Conservation (phyloP, 2,888 invertebrate genomes). For the Phengaris alcon region DNA sequence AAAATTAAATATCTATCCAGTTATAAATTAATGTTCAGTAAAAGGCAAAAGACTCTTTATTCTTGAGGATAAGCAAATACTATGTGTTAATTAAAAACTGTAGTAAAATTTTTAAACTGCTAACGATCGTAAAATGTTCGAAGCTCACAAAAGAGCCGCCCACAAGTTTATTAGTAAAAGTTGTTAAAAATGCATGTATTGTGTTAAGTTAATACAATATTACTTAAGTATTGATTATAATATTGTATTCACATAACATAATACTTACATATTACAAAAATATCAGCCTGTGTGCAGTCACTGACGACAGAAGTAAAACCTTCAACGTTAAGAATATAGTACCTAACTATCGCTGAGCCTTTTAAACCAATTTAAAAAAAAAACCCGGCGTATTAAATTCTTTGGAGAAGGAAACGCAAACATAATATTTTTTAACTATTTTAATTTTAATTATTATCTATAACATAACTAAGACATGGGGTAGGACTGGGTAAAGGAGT, state of each 20-base stretch:
- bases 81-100: not conserved
- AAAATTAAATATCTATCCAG: not conserved
- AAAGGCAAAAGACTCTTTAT: not conserved
- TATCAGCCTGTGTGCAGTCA: too few relatives aligned
- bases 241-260: not conserved
- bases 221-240: not conserved
- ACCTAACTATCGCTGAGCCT: too few relatives aligned
- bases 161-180: not conserved
- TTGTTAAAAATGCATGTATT: not conserved
- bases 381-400: too few relatives aligned
- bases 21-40: not conserved
- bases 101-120: not conserved
- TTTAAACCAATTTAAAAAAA: too few relatives aligned
- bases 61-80: slow-evolving; percentile 3
- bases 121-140: not conserved
- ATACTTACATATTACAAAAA: not conserved
- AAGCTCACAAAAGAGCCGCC: not conserved
- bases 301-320: too few relatives aligned
- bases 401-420: too few relatives aligned
- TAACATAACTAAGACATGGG: too few relatives aligned
- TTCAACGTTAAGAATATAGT: too few relatives aligned
- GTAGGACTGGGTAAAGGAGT: too few relatives aligned
- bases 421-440: too few relatives aligned
- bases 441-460: too few relatives aligned
- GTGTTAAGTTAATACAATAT: too few relatives aligned